Percentiles rank a stretch among this genome's conserved stretches.
Conservation (phyloP, 2,113 vertebrate genomes). For the Lagopus muta region DNA sequence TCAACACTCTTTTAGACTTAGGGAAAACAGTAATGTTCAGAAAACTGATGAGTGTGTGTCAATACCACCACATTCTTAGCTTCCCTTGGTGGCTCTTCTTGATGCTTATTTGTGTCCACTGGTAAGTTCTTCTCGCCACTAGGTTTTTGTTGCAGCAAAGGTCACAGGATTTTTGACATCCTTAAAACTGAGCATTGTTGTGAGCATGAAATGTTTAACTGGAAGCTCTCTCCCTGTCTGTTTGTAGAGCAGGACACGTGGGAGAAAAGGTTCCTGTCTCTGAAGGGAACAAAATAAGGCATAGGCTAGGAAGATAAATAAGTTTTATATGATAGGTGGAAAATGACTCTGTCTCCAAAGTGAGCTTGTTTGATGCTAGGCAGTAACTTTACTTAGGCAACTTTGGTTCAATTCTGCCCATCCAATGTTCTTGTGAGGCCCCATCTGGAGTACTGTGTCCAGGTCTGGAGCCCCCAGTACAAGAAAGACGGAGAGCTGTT, state of each 20-base stretch:
- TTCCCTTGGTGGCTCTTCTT: neutral
- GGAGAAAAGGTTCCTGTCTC: neutral
- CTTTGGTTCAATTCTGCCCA: neutral
- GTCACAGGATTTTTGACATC: neutral
- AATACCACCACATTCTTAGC: rapidly evolving
- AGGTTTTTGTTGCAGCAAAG: neutral
- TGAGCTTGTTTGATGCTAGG: neutral
- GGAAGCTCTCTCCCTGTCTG: neutral
- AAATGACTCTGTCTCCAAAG: neutral
- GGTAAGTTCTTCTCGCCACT: neutral
- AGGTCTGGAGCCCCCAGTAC: too few relatives aligned
- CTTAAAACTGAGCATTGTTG: neutral
- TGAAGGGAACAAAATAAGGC: neutral
- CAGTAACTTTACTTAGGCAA: neutral
- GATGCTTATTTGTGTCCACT: neutral
- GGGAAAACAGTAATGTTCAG: neutral
- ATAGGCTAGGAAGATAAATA: neutral
- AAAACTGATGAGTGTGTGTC: neutral
- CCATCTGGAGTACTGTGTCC: too few relatives aligned
- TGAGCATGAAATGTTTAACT: neutral
- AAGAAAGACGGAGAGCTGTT: too few relatives aligned
- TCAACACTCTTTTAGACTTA: neutral
- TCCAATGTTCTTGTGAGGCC: too few relatives aligned
- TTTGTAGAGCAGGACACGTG: rapidly evolving
- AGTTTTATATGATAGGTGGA: neutral